Base-by-base conservation (phyloP, 2,797 vertebrate genomes). In the Microcaecilia unicolor region DNA sequence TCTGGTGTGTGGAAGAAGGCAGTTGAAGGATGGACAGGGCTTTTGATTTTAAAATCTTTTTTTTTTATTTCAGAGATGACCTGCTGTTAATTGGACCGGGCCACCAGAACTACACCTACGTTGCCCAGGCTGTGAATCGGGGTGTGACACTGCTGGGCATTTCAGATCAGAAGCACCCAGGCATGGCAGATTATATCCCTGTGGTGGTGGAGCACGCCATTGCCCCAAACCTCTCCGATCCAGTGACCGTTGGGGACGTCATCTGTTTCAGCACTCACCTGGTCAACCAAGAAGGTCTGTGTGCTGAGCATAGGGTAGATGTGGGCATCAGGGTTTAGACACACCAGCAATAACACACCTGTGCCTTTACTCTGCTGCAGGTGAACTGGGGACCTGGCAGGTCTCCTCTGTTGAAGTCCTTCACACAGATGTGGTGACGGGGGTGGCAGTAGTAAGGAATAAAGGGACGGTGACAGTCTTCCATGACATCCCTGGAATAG, bases 211-310 rank as follows among this genome's bases (percentile, higher is more conserved):
- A 78, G 4, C 57, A 74, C 1, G 70, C 67, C 40, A 80, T 84
- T 6, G 48, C 61, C 16, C 72, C 74, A 2, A 53, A 76, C 18
- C 17, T 40, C 3, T 39, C 47, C 8, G 35, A 35, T 8, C 27
- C 51, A 1, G 29, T 58, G n/a, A 58, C 39, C 11, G 31, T 67
- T 2, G 78, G 80, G 6, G 76, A 78, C n/a, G 53, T 77, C 15
- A 48, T 83, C 56, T 84, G 80, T 48, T 80, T 83, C 63, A 63
- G 43, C 34, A 70, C 67, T 3, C 24, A 60, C 8, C 64, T 84
- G 2, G 64, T 72, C 28, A 48, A 32, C 43, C 51, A 54, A 4
- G 57, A 72, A 2, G 76, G 81, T 83, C 15, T 29, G 65, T 46
- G 17, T 4, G 10, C 2, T 9, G n/a, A n/a, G n/a, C n/a, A n/a